phyloP scores from a whole-genome alignment of 1,140 invertebrate genomes.

The Calephelis nemesis region DNA sequence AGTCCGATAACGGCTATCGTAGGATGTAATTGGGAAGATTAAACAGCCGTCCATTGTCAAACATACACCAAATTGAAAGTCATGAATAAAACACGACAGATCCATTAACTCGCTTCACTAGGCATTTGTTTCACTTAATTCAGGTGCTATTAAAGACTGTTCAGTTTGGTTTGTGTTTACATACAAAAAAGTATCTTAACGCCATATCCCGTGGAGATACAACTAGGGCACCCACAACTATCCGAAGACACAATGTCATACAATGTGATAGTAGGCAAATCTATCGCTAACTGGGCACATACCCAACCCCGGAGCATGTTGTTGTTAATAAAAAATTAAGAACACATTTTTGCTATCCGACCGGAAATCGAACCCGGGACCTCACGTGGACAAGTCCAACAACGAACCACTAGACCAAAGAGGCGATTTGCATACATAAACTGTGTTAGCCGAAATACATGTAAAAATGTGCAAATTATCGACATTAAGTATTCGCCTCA shows the following conservation, averaged over 20 bases:
- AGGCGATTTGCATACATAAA: neutral
- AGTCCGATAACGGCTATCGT: slow-evolving; percentile 56
- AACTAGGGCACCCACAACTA: too few species aligned
- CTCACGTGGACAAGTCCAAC: too few species aligned
- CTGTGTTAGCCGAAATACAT: slow-evolving; percentile 1
- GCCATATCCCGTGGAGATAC: too few species aligned
- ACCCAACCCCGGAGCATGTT: too few species aligned
- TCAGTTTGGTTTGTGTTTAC: slow-evolving; percentile 2
- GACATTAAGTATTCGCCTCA: slow-evolving; percentile 73
- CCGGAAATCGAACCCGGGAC: too few species aligned
- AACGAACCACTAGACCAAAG: too few species aligned
- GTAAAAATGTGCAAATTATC: slow-evolving; percentile 50
- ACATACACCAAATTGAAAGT: slow-evolving; percentile 2
- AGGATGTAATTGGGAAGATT: slow-evolving; percentile 58
- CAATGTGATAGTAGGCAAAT: too few species aligned
- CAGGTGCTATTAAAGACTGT: neutral
- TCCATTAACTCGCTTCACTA: neutral
- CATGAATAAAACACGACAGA: slow-evolving; percentile 14
- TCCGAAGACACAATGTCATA: too few species aligned
- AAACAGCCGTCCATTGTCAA: slow-evolving; percentile 47
- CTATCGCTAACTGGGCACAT: too few species aligned
- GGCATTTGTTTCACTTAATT: slow-evolving; percentile 3
- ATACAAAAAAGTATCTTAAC: too few species aligned
- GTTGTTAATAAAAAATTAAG: too few species aligned
- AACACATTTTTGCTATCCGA: too few species aligned